A percentile compares a stretch with the other conserved stretches of the same genome.
These are phyloP conservation scores for Trypoxylon attenuatum DNA, from an alignment of 2,888 invertebrate genomes.

Conservation along the genomic window DNA sequence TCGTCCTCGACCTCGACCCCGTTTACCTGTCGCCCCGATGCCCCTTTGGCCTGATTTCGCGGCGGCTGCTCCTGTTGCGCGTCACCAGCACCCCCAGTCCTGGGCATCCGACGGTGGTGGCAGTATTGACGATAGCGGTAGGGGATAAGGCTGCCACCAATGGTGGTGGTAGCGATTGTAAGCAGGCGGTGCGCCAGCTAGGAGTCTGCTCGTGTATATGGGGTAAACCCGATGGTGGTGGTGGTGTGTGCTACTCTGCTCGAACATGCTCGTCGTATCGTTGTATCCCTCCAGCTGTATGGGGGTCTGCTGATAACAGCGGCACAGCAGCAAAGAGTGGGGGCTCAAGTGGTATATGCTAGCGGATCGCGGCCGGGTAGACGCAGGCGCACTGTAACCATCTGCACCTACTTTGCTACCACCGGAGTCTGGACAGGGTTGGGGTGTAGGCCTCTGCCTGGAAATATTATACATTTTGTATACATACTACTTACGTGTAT, in stretches of 20 bases:
- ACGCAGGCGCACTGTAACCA: background rate
- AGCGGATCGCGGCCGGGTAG: slow-evolving; percentile 5
- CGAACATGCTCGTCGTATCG: too few relatives aligned
- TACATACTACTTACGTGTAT: too few relatives aligned
- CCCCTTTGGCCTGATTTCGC: background rate
- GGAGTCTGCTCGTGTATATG: too few relatives aligned
- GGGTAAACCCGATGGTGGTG: too few relatives aligned
- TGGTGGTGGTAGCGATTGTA: too few relatives aligned
- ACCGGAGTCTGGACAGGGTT: slow-evolving; percentile 65
- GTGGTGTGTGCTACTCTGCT: too few relatives aligned
- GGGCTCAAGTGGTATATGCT: too few relatives aligned
- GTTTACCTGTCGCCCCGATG: background rate
- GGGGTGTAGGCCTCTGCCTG: slow-evolving; percentile 69
- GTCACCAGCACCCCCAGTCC: background rate
- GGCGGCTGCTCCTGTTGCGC: background rate
- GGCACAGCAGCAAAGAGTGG: too few relatives aligned
- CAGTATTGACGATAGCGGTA: slow-evolving; percentile 5
- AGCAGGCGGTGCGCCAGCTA: too few relatives aligned
- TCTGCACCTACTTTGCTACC: slow-evolving; percentile 22
- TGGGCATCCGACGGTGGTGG: slow-evolving; percentile 21
- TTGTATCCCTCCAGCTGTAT: too few relatives aligned
- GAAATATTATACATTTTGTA: too few relatives aligned
- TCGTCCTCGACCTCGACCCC: background rate
- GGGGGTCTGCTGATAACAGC: too few relatives aligned
- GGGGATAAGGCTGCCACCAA: background rate